Evolutionary conservation across 1,140 invertebrate genomes (phyloP), one percentile per base, ranked within the genome.

Genomic region (Lineus longissimus): DNA sequence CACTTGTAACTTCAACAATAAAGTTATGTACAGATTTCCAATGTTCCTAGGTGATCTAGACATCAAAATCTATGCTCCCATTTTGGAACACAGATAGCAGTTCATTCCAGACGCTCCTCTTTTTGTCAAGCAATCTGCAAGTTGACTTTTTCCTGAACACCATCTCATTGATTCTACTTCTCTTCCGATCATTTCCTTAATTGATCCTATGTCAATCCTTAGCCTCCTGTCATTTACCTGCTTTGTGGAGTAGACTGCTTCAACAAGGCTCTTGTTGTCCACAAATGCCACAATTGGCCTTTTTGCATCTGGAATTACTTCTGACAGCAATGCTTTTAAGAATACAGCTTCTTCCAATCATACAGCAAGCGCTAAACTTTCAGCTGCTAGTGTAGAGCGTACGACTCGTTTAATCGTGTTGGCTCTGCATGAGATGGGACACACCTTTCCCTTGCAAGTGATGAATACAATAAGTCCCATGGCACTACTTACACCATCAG

Each of bases 231-330:
- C 70, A 25, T 67, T 61, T 9, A 69, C 67, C 17, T 69, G 40
- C 62, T 71, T 71, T 25, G 67, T 69, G 23, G 65, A 67, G 55
- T 67, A 36, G 13, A 69, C 27, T 36, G 67, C 63, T 55, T 67
- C 67, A 19, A 63, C 61, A 1, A 71, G 61, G 67, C 59, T 67
- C 55, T 67, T 69, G 51, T 65, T 69, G 59, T 65, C 68, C 23
- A 66, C 60, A 66, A 55, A 62, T 13, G 58, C 66, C 29, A 36
- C 61, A 43, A 72, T 66, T 19, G 56, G 59, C 51, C 62, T 56
- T 15, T 55, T 58, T 6, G 41, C 41, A 58, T 51, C 17, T 60
- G 6, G 6, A 36, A 36, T 51, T 51, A 58, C 40, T 15, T 60
- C 33, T 15, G 4, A 7, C 6, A 36, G 33, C 33, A 36, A 7